Percentiles rank a stretch among this genome's conserved stretches.
phyloP scores from a whole-genome alignment of 2,113 vertebrate genomes.

The Tragulus kanchil region DNA sequence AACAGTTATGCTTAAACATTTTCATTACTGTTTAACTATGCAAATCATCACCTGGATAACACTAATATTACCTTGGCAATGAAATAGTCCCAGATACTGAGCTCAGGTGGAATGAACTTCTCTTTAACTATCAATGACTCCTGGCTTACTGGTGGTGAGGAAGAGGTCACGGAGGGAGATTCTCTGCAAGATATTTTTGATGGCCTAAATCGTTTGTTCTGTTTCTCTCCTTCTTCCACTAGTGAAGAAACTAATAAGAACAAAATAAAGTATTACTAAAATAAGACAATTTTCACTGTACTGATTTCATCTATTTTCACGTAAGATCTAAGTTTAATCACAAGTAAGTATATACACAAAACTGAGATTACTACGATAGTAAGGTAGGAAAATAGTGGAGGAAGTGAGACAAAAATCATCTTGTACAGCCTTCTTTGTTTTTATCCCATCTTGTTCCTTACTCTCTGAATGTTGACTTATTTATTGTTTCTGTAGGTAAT shows the following conservation, averaged over 20 bases:
- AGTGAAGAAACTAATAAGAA: constrained; percentile 85
- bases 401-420: background rate
- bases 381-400: background rate
- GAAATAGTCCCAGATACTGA: constrained; percentile 99
- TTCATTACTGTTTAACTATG: background rate
- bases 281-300: constrained; percentile 42
- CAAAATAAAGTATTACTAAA: constrained; percentile 68
- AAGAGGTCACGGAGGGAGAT: constrained; percentile 76
- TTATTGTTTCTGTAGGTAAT: background rate
- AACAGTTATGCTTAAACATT: constrained; percentile 32
- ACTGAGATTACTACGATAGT: background rate
- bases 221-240: constrained; percentile 89
- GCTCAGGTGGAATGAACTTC: constrained; percentile 95
- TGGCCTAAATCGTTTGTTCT: constrained; percentile 88
- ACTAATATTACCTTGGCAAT: constrained; percentile 94
- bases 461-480: background rate
- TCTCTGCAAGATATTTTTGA: constrained; percentile 91
- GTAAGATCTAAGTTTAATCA: constrained; percentile 35
- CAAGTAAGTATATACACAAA: background rate
- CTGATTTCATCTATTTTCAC: constrained; percentile 28
- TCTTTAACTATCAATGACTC: constrained; percentile 91
- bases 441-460: background rate
- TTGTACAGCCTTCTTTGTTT: background rate
- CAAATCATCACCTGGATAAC: background rate
- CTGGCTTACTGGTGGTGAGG: constrained; percentile 87